Base-by-base conservation (phyloP, 2,797 vertebrate genomes). In the Hyperoplus lanceolatus region DNA sequence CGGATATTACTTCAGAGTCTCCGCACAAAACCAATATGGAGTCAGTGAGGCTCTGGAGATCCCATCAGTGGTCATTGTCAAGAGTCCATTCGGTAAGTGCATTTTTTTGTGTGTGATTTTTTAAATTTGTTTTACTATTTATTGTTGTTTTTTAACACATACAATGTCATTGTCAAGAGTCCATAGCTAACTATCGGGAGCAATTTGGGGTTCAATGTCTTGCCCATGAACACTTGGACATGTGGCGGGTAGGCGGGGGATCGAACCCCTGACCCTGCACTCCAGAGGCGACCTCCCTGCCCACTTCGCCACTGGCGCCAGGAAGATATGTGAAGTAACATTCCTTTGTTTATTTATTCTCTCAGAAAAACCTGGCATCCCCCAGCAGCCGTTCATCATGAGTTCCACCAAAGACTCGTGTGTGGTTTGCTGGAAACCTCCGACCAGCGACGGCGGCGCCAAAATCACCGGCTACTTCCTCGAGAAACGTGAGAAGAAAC, bases 1-100 rank as follows among this genome's bases (percentile, higher is more conserved):
- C 50, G 98, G 97, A 53, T 99, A 99, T 89, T 99, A 99, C 94
- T 99, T 99, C 96, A 96, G 98, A 82, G 97, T 99, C 79, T 98
- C 96, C 64, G 98, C 98, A 81, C 98, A 99, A 92, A 99, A 99
- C 88, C 96, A 96, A 41, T 98, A 97, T 0, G 98, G 98, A 71
- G 97, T 98, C 90, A 99, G 98, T 68, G 96, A 97, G 82, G 59
- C 97, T 82, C 92, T 99, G 71, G 98, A 99, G 70, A 97, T 99
- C 74, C 91, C 97, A 63, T 96, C 97, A 14, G 80, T 99, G 71
- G 93, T 98, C 81, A 96, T 99, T 80, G 95, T 99, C 74, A 99
- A 99, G 93, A 97, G 96, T 96, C 97, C 97, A 66, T 99, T 96
- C 61, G 98, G 98, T 99, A 93, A 96, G 96, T 90, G 4, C 3